Base-by-base conservation (phyloP, 2,797 vertebrate species). In the Pseudomugil tenellus region DNA sequence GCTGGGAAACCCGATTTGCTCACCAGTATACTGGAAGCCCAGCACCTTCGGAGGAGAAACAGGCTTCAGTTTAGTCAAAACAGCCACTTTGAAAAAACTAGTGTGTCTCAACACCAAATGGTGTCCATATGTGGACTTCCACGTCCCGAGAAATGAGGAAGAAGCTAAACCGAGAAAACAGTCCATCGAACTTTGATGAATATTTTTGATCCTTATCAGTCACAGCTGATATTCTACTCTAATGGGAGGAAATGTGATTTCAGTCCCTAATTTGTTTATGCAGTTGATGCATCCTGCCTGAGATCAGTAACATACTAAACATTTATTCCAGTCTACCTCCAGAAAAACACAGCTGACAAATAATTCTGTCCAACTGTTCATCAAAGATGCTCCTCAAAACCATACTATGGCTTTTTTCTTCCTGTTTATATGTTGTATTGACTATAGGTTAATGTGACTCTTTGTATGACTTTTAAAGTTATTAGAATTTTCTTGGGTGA, bases 11-110 rank as follows among this genome's bases (percentile, higher is more conserved):
- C 96, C 97, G 37, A 95, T 99, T 85, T 98, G 97, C 84, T 98
- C 98, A 34, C 97, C 98, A 0, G 93, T 94, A 63, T 99, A 99
- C 91, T 99, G 98, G 98, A 99, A 98, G 69, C 94, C 96, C 21
- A 99, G 97, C 80, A 99, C 97, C 0, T 99, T 99, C 0, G 98
- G 98, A 0, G 98, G 98, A 2, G 86, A 93, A 19, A 86, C 77
- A 0, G 97, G 98, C 57, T 99, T 99, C 74, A 89, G 94, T 67
- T 92, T 99, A 0, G 89, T 99, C 35, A 97, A 96, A 78, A 95
- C 94, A 0, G 94, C 97, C 0, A 93, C 95, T 0, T 82, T 99
- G 1, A 32, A 93, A 90, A 97, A 93, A 56, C 92, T 99, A 0
- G 95, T 99, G 51, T 97, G 97, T 77, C 94, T 94, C 63, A 99